Evolutionary conservation across 2,888 invertebrate species (phyloP).

Genomic region (Mesoligia furuncula): DNA sequence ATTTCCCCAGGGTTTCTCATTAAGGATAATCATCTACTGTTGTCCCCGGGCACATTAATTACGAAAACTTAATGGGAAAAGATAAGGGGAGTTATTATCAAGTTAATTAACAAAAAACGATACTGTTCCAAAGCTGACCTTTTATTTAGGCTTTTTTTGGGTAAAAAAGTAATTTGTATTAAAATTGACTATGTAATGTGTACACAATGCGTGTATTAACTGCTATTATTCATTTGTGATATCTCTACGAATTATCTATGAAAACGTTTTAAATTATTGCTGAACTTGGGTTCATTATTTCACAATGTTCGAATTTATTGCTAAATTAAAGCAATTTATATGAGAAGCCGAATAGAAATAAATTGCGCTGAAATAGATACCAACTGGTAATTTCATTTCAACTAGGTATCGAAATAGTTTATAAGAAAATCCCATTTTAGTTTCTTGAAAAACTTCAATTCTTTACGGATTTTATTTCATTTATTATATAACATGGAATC

Average conservation of each 20-base stretch:
- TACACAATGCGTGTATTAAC: neutral
- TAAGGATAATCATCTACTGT: constrained; percentile 64
- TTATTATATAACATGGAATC: neutral
- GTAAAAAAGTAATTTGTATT: constrained; percentile 2
- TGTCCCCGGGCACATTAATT: constrained; percentile 63
- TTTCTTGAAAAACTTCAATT: neutral
- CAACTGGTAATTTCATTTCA: neutral
- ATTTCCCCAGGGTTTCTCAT: constrained; percentile 66
- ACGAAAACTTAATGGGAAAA: constrained; percentile 71
- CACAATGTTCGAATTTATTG: neutral
- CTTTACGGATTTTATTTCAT: neutral
- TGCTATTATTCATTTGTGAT: neutral
- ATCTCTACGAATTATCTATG: constrained; percentile 15
- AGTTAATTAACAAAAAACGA: constrained; percentile 68
- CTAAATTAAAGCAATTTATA: neutral
- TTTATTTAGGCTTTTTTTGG: neutral
- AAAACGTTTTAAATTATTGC: constrained; percentile 14
- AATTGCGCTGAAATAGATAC: neutral
- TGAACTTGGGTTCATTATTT: neutral
- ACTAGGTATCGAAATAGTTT: neutral
- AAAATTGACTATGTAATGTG: neutral
- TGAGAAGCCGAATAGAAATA: constrained; percentile 18
- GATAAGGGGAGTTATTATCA: constrained; percentile 75
- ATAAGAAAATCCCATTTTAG: neutral
- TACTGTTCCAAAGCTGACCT: neutral